Conservation (phyloP, 2,113 vertebrate species). For the Tragelaphus scriptus region DNA sequence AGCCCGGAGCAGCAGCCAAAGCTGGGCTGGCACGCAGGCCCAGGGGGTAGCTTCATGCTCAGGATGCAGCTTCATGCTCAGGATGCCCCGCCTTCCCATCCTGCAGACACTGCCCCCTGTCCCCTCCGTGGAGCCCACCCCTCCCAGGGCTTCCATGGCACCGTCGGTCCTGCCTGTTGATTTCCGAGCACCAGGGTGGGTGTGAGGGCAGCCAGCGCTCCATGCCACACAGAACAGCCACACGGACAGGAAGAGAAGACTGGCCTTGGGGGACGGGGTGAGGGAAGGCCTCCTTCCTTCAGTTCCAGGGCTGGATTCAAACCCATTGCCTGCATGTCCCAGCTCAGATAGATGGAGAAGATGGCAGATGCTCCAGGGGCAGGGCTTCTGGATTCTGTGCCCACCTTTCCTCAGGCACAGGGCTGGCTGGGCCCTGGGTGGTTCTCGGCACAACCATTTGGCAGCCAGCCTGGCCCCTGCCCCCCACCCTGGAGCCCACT, state of each 20-base stretch:
- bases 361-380: neutral
- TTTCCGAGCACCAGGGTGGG: neutral
- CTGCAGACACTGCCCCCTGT: neutral
- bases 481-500: neutral
- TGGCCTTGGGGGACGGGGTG: neutral
- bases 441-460: constrained; percentile 33
- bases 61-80: neutral
- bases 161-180: neutral
- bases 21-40: neutral
- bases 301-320: neutral
- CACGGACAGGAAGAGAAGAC: neutral
- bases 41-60: neutral
- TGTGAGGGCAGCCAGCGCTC: neutral
- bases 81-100: neutral
- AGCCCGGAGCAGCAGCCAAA: neutral
- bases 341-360: neutral
- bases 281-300: neutral
- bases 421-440: neutral
- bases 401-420: neutral
- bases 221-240: neutral
- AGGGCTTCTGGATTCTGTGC: neutral
- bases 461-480: neutral
- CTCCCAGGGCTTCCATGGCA: neutral
- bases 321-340: neutral
- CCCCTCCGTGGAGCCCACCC: neutral